Evolutionary conservation across 2,797 vertebrate species (phyloP), one percentile per base, ranked within the genome.

Genomic region (Petrocephalus sullivani): DNA sequence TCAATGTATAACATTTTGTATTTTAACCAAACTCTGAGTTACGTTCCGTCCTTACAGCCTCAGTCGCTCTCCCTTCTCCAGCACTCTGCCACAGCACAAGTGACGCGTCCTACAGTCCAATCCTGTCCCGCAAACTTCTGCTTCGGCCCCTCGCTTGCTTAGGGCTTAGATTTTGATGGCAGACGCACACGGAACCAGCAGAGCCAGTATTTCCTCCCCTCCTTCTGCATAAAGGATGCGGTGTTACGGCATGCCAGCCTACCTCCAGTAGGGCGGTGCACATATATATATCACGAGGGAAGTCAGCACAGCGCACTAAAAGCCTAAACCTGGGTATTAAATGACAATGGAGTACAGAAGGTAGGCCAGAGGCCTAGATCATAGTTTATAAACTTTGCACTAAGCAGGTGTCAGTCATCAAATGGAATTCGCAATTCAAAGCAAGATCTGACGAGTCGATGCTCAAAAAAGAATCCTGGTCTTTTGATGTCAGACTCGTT

Each of bases 341-440:
- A 81, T 46, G 41, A 49, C 21, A 81, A 81, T 49, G 46, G 75
- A 49, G 37, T 46, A 41, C 37, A 81, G 41, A 81, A 81, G 75
- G 75, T 49, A 46, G 75, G 49, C 37, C 75, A n/a, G 75, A 21
- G 75, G 41, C 33, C 14, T 33, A 75, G 67, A 41, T 75, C 67
- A 75, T 6, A 75, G 67, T 75, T 75, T 75, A 75, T 41, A 75
- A 75, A 75, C 67, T 75, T 75, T 41, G 67, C 67, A 75, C 33
- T 41, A 41, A 75, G 33, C 33, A 49, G 14, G 41, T n/a, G 41
- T 81, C 75, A 21, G 19, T 81, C 6, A 3, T 2, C 75, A 81
- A 81, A 81, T 21, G 75, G 75, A 19, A 81, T 81, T 81, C 75
- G 21, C 75, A 21, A 49, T 21, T 49, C 19, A 81, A 46, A 81